phyloP scores from a whole-genome alignment of 2,888 invertebrate genomes.

The Dicyrtoma fusca region DNA sequence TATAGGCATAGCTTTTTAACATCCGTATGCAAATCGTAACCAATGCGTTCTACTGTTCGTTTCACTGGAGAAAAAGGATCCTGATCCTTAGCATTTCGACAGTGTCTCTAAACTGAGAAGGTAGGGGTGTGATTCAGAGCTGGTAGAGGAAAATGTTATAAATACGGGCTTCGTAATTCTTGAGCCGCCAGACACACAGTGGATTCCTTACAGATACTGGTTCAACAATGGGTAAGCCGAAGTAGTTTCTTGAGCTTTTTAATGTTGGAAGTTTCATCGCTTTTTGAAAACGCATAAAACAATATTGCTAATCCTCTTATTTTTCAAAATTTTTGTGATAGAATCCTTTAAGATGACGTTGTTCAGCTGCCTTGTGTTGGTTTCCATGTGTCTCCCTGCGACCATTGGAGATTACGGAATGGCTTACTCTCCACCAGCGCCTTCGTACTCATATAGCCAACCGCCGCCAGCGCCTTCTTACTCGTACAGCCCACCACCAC shows the following conservation, averaged over 20 bases:
- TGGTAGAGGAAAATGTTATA: conserved; percentile 42
- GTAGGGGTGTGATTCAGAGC: no score
- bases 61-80: no score
- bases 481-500: conserved; percentile 21
- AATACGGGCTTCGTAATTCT: conserved; percentile 42
- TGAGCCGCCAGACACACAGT: conserved; percentile 45
- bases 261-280: neutral
- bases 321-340: conserved; percentile 26
- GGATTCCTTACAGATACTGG: conserved; percentile 35
- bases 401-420: conserved; percentile 46
- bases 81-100: no score
- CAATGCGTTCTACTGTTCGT: no score
- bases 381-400: conserved; percentile 51
- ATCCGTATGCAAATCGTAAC: no score
- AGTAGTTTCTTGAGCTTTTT: neutral
- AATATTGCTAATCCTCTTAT: no score
- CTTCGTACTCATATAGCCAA: conserved; percentile 25
- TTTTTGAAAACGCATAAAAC: no score
- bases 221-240: conserved; percentile 33
- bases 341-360: conserved; percentile 45
- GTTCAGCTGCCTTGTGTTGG: conserved; percentile 45
- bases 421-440: neutral
- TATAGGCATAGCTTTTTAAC: neutral
- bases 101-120: no score
- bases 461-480: conserved; percentile 21